phyloP scores from a whole-genome alignment of 2,797 vertebrate genomes.

The Gambusia yucatana region DNA sequence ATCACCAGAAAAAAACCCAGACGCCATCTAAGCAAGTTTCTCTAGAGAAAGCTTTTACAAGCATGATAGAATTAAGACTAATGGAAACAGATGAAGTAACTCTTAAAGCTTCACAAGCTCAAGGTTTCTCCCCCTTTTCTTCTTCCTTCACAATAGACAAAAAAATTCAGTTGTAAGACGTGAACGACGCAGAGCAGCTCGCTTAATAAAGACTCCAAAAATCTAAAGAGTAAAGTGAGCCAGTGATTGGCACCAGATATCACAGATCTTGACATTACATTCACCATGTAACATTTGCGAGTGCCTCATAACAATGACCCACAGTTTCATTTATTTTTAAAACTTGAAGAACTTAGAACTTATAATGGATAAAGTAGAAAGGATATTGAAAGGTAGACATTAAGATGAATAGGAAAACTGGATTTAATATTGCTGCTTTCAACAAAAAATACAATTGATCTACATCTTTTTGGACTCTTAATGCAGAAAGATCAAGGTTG shows the following conservation, averaged over 20 bases:
- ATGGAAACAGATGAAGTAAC: neutral
- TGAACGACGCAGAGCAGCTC: neutral
- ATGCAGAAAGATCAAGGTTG: neutral
- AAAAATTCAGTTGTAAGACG: neutral
- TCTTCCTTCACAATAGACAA: neutral
- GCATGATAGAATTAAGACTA: neutral
- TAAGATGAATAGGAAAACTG: neutral
- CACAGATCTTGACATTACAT: neutral
- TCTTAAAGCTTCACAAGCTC: neutral
- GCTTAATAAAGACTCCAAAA: neutral
- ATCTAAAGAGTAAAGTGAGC: neutral
- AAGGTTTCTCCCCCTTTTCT: neutral
- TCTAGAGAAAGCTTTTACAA: neutral
- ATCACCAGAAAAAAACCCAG: neutral
- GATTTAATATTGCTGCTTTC: neutral
- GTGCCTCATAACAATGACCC: neutral
- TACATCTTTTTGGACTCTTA: neutral
- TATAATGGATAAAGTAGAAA: neutral
- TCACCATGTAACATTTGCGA: neutral
- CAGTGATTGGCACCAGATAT: neutral
- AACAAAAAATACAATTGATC: neutral
- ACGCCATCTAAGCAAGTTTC: neutral
- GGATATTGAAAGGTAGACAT: neutral
- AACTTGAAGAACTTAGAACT: neutral
- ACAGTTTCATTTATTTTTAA: neutral